A percentile compares a stretch with the other conserved stretches of the same genome.
Evolutionary conservation across 2,797 vertebrate genomes (phyloP).

Genomic region (Tapirus indicus): DNA sequence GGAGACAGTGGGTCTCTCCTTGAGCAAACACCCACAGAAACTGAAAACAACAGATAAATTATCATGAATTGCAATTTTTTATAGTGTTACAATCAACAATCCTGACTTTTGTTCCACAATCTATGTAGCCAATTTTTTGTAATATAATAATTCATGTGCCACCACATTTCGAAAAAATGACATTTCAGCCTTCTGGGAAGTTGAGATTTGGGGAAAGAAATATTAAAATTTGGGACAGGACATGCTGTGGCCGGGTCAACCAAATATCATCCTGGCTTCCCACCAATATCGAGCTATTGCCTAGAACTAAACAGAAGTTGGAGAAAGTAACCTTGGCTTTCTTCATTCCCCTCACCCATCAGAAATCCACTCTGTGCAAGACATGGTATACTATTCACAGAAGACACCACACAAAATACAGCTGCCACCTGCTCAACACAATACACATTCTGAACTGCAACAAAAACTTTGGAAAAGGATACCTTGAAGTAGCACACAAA

Average conservation of each 20-base stretch:
- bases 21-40: neutral
- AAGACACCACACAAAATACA: neutral
- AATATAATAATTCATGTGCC: neutral
- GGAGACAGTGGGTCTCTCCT: neutral
- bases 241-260: neutral
- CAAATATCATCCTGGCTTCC: neutral
- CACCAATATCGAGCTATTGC: neutral
- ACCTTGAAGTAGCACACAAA: neutral
- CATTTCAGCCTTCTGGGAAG: neutral
- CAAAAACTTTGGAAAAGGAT: neutral
- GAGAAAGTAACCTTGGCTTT: neutral
- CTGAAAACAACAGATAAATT: neutral
- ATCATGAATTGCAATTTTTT: neutral
- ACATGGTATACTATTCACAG: rapidly evolving
- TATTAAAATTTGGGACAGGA: neutral
- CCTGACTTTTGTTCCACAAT: neutral
- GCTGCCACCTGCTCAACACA: neutral
- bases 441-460: neutral
- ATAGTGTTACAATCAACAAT: too few species aligned
- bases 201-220: neutral
- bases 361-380: neutral
- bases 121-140: neutral
- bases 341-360: neutral
- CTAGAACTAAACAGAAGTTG: neutral
- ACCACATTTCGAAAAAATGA: neutral